Base-by-base conservation (phyloP, 37 sponge, comb jelly and placozoan species). In the Geodia barretti region DNA sequence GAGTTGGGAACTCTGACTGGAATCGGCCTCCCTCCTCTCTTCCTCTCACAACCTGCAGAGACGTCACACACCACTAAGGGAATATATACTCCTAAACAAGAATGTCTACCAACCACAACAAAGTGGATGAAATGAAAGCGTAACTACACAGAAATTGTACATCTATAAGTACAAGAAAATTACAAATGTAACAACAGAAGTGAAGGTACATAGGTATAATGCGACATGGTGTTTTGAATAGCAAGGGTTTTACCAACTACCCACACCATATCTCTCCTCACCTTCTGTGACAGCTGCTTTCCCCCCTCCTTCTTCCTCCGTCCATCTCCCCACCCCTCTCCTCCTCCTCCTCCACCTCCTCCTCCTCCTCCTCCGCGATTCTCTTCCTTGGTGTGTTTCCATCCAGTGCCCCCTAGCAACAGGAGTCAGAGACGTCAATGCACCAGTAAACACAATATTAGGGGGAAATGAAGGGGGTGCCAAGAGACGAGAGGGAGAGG, bases 351-450 rank as follows among this genome's bases (percentile, higher is more conserved):
- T 75, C 68, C 39, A 8, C 84, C 59, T 72, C 42, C 43, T 62
- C 40, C 19, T 63, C 81, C 58, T 87, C 88, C 65, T 87, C 76
- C 24, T 35, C 78, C 7, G 14, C 14, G 54, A 14, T 14, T 14
- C 59, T 84, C 86, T 41, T 83, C 90, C 41, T 71, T 64, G 1
- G 39, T 41, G 33, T 70, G 78, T 68, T 84, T 90, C 75, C 95
- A 90, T 25, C 98, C 92, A 21, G 89, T 72, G 3, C 91, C 93
- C 29, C 92, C 93, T 47, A 47, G 54, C 54, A 47, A 47, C 54
- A 47, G 14, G 28, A 82, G 84, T 14, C 7, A 47, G 11, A 47
- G 14, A 47, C 14, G n/a, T 47, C 54, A 47, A 47, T 47, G 14
- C 54, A 47, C 54, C 14, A 47, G 14, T 7, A 14, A 47, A 14